These are phyloP conservation scores for Sisor rabdophorus DNA, from an alignment of 2,113 vertebrate genomes.

Conservation along the genomic window DNA sequence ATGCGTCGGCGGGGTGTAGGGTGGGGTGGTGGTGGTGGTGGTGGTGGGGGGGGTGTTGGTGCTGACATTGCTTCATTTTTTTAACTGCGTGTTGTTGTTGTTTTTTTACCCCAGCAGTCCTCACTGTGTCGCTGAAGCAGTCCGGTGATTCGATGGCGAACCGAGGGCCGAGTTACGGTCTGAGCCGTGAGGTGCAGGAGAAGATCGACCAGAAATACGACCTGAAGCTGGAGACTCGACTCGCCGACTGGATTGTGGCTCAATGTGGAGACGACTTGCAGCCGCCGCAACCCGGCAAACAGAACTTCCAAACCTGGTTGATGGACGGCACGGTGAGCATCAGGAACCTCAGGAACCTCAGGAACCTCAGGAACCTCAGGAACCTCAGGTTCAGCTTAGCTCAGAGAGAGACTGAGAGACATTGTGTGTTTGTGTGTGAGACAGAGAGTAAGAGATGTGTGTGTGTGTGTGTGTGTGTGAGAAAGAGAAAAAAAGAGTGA, in stretches of 20 bases:
- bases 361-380: too few species aligned
- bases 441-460: too few species aligned
- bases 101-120: background rate
- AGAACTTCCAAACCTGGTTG: slow-evolving; percentile 80
- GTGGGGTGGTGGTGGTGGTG: too few species aligned
- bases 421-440: too few species aligned
- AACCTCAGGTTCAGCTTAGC: too few species aligned
- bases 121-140: background rate
- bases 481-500: too few species aligned
- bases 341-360: background rate
- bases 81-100: too few species aligned
- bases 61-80: too few species aligned
- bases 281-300: slow-evolving; percentile 69
- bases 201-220: slow-evolving; percentile 84
- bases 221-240: slow-evolving; percentile 72
- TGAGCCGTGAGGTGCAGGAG: slow-evolving; percentile 84
- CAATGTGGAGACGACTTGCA: slow-evolving; percentile 70
- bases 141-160: slow-evolving; percentile 72
- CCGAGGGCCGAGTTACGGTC: slow-evolving; percentile 78
- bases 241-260: slow-evolving; percentile 77
- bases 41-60: too few species aligned
- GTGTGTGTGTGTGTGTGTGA: too few species aligned
- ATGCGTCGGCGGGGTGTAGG: too few species aligned
- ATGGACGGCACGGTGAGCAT: slow-evolving; percentile 76
- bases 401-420: too few species aligned